phyloP scores from a whole-genome alignment of 1,140 invertebrate genomes.

The Zaprionus capensis region DNA sequence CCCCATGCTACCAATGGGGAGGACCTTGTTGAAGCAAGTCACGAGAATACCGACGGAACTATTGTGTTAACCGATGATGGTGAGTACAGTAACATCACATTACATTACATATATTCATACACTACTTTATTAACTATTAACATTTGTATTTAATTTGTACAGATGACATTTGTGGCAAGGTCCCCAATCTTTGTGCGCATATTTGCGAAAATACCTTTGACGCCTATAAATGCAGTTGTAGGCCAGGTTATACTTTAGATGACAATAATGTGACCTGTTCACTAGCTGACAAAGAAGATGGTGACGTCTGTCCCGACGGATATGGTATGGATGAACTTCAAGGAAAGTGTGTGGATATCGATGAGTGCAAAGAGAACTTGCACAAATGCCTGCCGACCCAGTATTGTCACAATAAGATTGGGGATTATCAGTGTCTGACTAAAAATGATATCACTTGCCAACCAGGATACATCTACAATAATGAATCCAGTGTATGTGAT shows the following conservation, averaged over 20 bases:
- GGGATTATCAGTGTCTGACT: slow-evolving; percentile 68
- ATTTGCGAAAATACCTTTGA: slow-evolving; percentile 87
- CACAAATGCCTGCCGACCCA: slow-evolving; percentile 86
- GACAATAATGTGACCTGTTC: slow-evolving; percentile 87
- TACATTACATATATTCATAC: too few relatives aligned
- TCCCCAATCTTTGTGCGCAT: slow-evolving; percentile 88
- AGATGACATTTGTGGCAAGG: slow-evolving; percentile 88
- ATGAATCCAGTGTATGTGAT: slow-evolving; percentile 57
- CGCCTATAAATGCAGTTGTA: slow-evolving; percentile 90
- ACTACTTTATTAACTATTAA: neutral
- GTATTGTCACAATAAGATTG: slow-evolving; percentile 74
- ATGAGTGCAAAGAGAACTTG: slow-evolving; percentile 88
- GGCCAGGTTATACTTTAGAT: slow-evolving; percentile 87
- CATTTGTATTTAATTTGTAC: slow-evolving; percentile 16
- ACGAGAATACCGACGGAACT: slow-evolving; percentile 53
- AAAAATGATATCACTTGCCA: slow-evolving; percentile 53
- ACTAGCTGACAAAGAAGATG: slow-evolving; percentile 18
- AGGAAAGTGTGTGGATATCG: slow-evolving; percentile 85
- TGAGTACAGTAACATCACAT: slow-evolving; percentile 11
- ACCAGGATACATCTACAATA: slow-evolving; percentile 47
- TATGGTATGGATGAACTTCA: slow-evolving; percentile 46
- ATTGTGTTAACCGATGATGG: slow-evolving; percentile 68
- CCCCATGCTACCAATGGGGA: neutral
- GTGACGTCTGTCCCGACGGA: slow-evolving; percentile 43
- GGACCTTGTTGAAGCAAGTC: slow-evolving; percentile 7